Percentiles rank a stretch among this genome's conserved stretches.
Evolutionary conservation across 2,797 vertebrate species (phyloP).

Genomic region (Tokudaia muenninki): DNA sequence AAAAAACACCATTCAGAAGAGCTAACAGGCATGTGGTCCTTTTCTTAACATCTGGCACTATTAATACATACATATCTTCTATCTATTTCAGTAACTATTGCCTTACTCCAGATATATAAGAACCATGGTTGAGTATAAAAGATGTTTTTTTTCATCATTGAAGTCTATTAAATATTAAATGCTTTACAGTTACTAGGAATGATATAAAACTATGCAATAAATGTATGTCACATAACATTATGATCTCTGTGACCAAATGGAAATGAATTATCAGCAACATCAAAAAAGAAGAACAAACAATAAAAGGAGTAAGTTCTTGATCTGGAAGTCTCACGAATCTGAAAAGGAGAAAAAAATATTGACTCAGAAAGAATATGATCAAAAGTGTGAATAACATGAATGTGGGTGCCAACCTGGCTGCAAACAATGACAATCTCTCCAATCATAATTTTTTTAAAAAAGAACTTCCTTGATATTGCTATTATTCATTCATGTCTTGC

Average conservation of each 20-base stretch:
- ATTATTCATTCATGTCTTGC: not conserved
- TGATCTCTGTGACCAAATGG: not conserved
- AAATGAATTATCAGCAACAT: not conserved
- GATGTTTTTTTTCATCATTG: not conserved
- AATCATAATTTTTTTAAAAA: not conserved
- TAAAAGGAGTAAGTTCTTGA: not conserved
- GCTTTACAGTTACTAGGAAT: not conserved
- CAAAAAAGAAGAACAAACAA: accelerated
- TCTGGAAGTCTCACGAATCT: not conserved
- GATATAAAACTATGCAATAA: not conserved
- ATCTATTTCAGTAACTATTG: not conserved
- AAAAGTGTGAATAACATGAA: not conserved
- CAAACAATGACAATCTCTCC: not conserved
- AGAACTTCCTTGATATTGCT: not conserved
- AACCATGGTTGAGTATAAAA: not conserved
- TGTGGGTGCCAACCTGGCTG: not conserved
- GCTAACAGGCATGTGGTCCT: not conserved
- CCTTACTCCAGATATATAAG: not conserved
- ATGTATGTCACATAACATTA: not conserved
- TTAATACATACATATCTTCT: not conserved
- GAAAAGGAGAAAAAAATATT: not conserved
- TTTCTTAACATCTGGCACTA: not conserved
- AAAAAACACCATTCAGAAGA: not conserved
- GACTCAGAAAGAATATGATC: not conserved
- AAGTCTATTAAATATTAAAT: not conserved